Conservation (phyloP, 2,113 vertebrate genomes). For the Periophthalmus modestus region DNA sequence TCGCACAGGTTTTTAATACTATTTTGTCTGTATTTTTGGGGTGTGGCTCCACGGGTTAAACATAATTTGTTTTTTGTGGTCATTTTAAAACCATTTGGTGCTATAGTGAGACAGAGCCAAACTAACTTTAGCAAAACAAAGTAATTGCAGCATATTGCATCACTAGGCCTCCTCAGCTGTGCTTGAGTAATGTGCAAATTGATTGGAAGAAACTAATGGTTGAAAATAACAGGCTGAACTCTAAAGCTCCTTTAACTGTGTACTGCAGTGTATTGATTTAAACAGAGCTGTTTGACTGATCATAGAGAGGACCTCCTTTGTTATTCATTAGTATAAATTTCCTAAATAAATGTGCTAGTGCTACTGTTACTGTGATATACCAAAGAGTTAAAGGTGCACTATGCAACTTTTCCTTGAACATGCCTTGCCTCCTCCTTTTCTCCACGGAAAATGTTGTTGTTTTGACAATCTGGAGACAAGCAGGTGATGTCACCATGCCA, state of each 20-base stretch:
- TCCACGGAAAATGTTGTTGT: too few relatives aligned
- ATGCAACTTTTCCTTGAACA: background rate
- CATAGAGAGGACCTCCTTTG: background rate
- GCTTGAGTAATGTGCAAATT: conserved; percentile 2
- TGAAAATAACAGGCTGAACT: background rate
- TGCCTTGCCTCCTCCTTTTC: too few relatives aligned
- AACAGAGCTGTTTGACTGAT: background rate
- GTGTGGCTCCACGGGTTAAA: background rate
- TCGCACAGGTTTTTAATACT: background rate
- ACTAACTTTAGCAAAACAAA: background rate
- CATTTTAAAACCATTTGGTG: background rate
- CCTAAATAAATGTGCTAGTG: background rate
- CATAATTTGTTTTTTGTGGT: background rate
- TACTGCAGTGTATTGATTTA: background rate
- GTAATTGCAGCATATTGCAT: background rate
- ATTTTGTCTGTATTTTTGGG: background rate
- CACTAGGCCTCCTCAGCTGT: conserved; percentile 4
- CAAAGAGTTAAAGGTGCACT: background rate
- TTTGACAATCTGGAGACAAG: too few relatives aligned
- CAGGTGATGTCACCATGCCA: too few relatives aligned
- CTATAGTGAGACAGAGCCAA: background rate
- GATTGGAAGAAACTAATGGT: conserved; percentile 6
- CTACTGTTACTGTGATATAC: background rate
- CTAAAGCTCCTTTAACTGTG: background rate
- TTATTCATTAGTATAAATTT: background rate